Base-by-base conservation (phyloP, 2,797 vertebrate species). In the Pseudochaenichthys georgianus region DNA sequence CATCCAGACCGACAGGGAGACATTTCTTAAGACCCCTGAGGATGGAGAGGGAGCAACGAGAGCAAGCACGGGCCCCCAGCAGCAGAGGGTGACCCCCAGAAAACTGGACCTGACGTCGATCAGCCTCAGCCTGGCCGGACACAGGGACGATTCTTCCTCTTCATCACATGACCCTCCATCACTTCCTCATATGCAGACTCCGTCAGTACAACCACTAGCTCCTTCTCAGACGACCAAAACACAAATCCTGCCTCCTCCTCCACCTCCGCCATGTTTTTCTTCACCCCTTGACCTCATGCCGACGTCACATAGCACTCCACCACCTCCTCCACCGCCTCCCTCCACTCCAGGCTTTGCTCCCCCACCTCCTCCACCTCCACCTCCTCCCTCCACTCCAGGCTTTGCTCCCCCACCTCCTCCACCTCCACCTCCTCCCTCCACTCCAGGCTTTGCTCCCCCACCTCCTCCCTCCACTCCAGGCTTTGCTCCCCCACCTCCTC, bases 1-100 rank as follows among this genome's bases (percentile, higher is more conserved):
- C 88, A 90, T 98, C 86, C 98, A 99, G 90, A 99, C 97, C 0
- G 98, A 99, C 91, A 92, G 95, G 71, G 96, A 98, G 90, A 96
- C 95, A 0, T 97, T 98, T 80, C 89, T 97, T 75, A 97, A 94
- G 82, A 88, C 91, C 50, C 89, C 79, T 1, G 95, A 95, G 70
- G 93, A 94, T 9, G 95, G 94, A 64, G 88, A 82, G 3, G 64
- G 46, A 1, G 8, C 23, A 0, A 89, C 80, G 78, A 93, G 85
- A 80, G 70, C 66, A 61, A 77, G 69, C 52, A 86, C 85, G 66
- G 95, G 86, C 70, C 93, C 92, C 71, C 95, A 75, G 52, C 75
- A 84, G 38, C 83, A 94, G 42, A 94, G 81, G 73, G 41, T 93
- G 69, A 93, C 58, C 7, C 82, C 96, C 50, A 96, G 95, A 91